Evolutionary conservation across 2,888 invertebrate species (phyloP).

Genomic region (Drosophila nr. fundita): DNA sequence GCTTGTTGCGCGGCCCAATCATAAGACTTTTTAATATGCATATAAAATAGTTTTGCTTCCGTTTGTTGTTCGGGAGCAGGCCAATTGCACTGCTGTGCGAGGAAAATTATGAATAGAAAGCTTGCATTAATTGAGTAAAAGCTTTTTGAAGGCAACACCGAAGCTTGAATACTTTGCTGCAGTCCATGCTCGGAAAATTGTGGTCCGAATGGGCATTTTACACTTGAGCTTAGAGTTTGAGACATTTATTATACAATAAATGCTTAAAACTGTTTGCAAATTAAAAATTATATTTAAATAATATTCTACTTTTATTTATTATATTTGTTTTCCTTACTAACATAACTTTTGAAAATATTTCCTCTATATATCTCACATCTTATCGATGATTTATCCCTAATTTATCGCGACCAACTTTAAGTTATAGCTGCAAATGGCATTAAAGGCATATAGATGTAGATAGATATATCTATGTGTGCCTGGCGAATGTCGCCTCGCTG

Average conservation of each 20-base stretch:
- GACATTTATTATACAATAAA: background rate
- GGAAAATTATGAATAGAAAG: constrained; percentile 47
- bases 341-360: background rate
- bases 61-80: constrained; percentile 29
- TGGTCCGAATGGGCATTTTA: background rate
- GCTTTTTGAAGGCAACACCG: constrained; percentile 6
- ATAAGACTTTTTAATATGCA: constrained; percentile 29
- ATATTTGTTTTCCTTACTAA: background rate
- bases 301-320: background rate
- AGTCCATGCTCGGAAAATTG: background rate
- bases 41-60: constrained; percentile 56
- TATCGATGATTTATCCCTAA: background rate
- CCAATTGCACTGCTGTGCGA: constrained; percentile 31
- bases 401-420: background rate
- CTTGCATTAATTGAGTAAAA: constrained; percentile 17
- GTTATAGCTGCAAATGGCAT: background rate
- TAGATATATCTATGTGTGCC: background rate
- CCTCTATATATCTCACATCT: background rate
- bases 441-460: background rate
- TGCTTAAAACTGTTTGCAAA: background rate
- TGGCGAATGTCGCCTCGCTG: background rate
- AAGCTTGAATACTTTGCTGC: constrained; percentile 10
- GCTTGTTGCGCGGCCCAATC: constrained; percentile 25
- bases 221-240: background rate
- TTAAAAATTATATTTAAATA: background rate